Evolutionary conservation across 2,797 vertebrate genomes (phyloP).

Genomic region (Masticophis lateralis): DNA sequence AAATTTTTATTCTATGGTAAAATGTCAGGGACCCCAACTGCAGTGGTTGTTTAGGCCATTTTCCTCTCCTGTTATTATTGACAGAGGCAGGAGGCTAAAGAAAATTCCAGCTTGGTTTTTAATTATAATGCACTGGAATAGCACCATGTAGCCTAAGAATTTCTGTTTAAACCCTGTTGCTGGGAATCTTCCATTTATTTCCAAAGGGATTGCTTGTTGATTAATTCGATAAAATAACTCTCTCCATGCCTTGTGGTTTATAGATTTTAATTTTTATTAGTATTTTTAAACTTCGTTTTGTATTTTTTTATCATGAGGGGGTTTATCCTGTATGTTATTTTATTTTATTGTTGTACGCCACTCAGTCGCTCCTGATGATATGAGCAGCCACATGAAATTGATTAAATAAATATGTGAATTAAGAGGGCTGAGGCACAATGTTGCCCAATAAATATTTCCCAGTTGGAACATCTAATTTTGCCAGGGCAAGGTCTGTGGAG

Average conservation of each 20-base stretch:
- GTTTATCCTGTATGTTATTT: neutral
- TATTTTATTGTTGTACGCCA: neutral
- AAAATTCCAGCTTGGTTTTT: constrained; percentile 11
- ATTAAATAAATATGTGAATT: neutral
- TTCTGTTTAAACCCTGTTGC: neutral
- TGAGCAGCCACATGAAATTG: neutral
- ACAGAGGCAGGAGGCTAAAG: neutral
- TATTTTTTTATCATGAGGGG: neutral
- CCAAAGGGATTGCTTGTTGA: neutral
- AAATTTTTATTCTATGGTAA: neutral
- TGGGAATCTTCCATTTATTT: neutral
- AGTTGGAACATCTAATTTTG: neutral
- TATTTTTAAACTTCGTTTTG: neutral
- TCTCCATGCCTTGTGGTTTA: neutral
- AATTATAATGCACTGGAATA: neutral
- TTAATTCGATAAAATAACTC: neutral
- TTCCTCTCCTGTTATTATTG: neutral
- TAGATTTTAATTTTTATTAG: neutral
- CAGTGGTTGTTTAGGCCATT: neutral
- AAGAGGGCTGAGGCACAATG: no score
- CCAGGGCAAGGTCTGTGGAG: neutral
- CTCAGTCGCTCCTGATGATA: neutral
- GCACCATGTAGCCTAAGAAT: neutral
- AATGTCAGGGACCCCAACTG: constrained; percentile 13
- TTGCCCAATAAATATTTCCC: neutral